A percentile compares a stretch with the other conserved stretches of the same genome.
These are phyloP conservation scores for Lota lota DNA, from an alignment of 2,113 vertebrate species.

Conservation along the genomic window DNA sequence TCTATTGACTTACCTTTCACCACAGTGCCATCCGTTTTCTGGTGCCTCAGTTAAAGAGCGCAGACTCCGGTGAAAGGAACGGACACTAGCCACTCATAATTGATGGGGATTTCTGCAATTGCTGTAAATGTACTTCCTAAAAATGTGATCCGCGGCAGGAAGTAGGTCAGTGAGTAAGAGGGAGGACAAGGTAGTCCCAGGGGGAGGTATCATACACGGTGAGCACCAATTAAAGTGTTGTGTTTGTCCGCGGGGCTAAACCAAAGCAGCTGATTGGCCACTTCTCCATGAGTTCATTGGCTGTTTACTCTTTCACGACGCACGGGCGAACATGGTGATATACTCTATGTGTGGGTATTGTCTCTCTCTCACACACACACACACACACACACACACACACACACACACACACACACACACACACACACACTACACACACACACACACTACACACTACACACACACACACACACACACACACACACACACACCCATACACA, in stretches of 20 bases:
- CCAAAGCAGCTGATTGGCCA: slow-evolving; percentile 19
- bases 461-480: no score
- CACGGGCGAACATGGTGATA: no score
- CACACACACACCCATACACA: no score
- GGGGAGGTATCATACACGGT: slow-evolving; percentile 47
- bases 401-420: no score
- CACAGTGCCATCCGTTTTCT: not conserved
- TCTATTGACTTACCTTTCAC: no score
- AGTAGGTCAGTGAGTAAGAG: slow-evolving; percentile 34
- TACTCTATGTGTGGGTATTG: no score
- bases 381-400: no score
- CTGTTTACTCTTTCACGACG: not conserved
- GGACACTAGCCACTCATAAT: slow-evolving; percentile 47
- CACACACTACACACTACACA: no score
- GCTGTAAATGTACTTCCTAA: slow-evolving; percentile 49
- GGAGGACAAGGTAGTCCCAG: slow-evolving; percentile 34
- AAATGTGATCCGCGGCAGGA: slow-evolving; percentile 52
- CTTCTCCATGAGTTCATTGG: slow-evolving; percentile 19
- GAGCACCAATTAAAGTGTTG: slow-evolving; percentile 46
- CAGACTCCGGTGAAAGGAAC: slow-evolving; percentile 31
- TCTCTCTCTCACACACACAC: no score
- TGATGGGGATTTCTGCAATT: slow-evolving; percentile 41
- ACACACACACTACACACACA: no score
- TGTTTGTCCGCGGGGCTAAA: slow-evolving; percentile 32
- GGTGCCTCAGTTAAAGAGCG: slow-evolving; percentile 30